Conservation (phyloP, 2,113 vertebrate genomes). For the Hepsetus odoe region DNA sequence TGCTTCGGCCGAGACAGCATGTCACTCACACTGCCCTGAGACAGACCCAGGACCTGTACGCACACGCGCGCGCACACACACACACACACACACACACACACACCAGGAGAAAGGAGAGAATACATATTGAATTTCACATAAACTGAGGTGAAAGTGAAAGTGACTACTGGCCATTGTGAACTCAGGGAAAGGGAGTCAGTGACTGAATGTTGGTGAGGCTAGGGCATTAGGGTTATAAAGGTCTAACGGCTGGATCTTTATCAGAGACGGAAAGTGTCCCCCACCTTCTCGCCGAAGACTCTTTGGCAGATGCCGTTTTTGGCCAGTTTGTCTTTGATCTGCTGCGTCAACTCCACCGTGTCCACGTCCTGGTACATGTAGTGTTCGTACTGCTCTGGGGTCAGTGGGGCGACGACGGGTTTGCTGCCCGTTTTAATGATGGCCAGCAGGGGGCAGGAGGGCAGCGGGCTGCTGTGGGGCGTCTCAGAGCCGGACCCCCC, state of each 20-base stretch:
- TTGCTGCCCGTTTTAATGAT: slow-evolving; percentile 80
- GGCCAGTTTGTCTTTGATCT: slow-evolving; percentile 92
- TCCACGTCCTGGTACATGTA: slow-evolving; percentile 95
- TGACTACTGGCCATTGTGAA: no score
- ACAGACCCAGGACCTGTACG: slow-evolving; percentile 85
- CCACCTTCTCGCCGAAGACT: slow-evolving; percentile 92
- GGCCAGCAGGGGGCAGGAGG: slow-evolving; percentile 82
- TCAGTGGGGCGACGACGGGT: slow-evolving; percentile 83
- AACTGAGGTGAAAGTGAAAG: background rate
- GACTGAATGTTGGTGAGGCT: no score
- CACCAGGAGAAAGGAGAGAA: background rate
- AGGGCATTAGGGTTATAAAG: no score
- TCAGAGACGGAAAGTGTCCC: no score
- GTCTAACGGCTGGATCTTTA: no score
- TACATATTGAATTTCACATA: background rate
- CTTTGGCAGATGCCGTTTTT: slow-evolving; percentile 93
- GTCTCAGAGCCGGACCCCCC: slow-evolving; percentile 79
- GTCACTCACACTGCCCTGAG: slow-evolving; percentile 92
- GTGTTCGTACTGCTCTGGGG: slow-evolving; percentile 90
- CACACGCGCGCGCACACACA: slow-evolving; percentile 39
- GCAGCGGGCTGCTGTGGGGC: slow-evolving; percentile 85
- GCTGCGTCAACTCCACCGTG: slow-evolving; percentile 88
- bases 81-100: slow-evolving; percentile 40
- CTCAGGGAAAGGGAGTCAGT: no score
- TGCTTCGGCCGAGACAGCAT: slow-evolving; percentile 93